Evolutionary conservation across 2,888 invertebrate species (phyloP).

Genomic region (Eudemis profundana): DNA sequence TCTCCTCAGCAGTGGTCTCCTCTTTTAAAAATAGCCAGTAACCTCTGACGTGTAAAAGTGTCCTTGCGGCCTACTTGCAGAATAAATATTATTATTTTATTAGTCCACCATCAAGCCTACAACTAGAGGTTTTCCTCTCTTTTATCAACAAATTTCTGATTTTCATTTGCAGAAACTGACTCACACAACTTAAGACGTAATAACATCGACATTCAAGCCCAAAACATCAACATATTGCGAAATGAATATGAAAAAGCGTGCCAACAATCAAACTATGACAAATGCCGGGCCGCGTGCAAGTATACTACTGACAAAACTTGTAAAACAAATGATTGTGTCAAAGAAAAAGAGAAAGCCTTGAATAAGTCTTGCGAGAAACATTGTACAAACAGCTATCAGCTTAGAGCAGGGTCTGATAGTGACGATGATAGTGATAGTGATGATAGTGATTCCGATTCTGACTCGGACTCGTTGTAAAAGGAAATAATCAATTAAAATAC

Average conservation of each 20-base stretch:
- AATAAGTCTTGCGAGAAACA: neutral
- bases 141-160: too few species aligned
- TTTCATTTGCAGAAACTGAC: neutral
- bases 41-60: too few species aligned
- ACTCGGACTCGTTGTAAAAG: neutral
- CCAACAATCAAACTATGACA: neutral
- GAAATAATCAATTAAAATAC: neutral
- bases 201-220: neutral
- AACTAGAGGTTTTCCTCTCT: too few species aligned
- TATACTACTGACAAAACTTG: neutral
- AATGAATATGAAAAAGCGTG: constrained; percentile 12
- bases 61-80: too few species aligned
- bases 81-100: too few species aligned
- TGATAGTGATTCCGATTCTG: neutral
- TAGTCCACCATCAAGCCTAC: too few species aligned
- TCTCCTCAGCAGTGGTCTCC: too few species aligned
- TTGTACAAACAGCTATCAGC: neutral
- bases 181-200: neutral
- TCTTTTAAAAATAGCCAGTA: too few species aligned
- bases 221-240: constrained; percentile 1
- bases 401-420: neutral
- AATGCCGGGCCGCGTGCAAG: constrained; percentile 1
- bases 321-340: neutral
- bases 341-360: neutral
- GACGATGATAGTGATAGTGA: neutral